These are phyloP conservation scores for Antedon mediterranea DNA, from an alignment of 53 echinoderm and acorn worm species.

Conservation along the genomic window DNA sequence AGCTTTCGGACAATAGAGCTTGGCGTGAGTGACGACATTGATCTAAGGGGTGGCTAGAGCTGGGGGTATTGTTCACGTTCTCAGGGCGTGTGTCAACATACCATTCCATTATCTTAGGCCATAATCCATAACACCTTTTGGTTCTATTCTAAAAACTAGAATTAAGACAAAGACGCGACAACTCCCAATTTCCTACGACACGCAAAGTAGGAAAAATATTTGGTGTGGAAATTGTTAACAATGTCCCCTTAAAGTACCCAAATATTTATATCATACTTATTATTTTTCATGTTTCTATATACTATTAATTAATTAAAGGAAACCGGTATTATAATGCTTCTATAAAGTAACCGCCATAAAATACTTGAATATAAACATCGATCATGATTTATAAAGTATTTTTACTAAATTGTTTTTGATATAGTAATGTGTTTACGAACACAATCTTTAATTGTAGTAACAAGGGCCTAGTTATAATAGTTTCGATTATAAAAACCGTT, in stretches of 20 bases:
- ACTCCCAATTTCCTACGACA: not conserved
- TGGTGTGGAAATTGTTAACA: not conserved
- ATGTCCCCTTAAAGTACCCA: not conserved
- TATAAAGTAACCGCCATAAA: too few relatives aligned
- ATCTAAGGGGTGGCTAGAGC: not conserved
- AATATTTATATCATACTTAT: not conserved
- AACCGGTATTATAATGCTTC: too few relatives aligned
- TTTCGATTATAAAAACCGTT: too few relatives aligned
- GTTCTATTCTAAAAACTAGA: not conserved
- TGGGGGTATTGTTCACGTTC: not conserved
- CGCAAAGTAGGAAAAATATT: not conserved
- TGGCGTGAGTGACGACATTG: not conserved
- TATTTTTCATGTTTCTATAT: too few relatives aligned
- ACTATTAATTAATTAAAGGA: too few relatives aligned
- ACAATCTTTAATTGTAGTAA: too few relatives aligned
- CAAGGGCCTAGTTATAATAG: too few relatives aligned
- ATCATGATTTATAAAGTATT: too few relatives aligned
- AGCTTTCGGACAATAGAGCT: not conserved
- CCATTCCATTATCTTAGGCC: not conserved
- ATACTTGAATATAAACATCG: too few relatives aligned
- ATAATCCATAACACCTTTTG: not conserved
- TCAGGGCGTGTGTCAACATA: not conserved
- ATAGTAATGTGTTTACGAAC: too few relatives aligned
- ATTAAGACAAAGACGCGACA: not conserved
- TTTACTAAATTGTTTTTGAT: too few relatives aligned